Evolutionary conservation across 1,140 invertebrate species (phyloP).

Genomic region (Palaemon carinicauda): DNA sequence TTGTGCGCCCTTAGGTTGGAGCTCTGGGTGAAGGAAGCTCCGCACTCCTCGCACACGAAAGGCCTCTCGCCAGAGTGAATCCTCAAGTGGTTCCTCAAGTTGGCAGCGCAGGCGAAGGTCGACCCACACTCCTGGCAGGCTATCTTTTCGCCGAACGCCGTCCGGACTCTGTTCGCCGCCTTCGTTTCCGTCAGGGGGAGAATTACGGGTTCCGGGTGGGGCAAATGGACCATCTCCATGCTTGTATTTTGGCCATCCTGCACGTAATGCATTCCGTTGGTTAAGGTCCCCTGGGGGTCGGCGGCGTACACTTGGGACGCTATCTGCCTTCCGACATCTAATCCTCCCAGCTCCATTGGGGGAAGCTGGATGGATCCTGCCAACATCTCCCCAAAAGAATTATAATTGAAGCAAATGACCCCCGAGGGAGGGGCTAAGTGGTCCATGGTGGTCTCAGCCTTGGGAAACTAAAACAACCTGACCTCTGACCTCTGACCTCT

Average conservation of each 20-base stretch:
- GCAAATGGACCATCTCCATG: neutral
- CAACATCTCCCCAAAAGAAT: slow-evolving; percentile 47
- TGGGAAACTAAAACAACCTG: slow-evolving; percentile 13
- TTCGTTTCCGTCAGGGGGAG: neutral
- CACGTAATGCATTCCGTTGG: slow-evolving; percentile 28
- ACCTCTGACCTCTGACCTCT: slow-evolving; percentile 33
- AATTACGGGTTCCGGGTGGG: neutral
- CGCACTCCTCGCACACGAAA: slow-evolving; percentile 73
- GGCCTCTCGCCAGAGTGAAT: slow-evolving; percentile 92
- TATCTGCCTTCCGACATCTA: slow-evolving; percentile 17
- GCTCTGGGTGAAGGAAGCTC: slow-evolving; percentile 49
- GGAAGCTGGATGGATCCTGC: slow-evolving; percentile 25
- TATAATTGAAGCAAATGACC: slow-evolving; percentile 50
- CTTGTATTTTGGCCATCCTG: neutral
- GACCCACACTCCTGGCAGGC: slow-evolving; percentile 38
- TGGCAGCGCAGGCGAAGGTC: slow-evolving; percentile 45
- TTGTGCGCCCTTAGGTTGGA: slow-evolving; percentile 88
- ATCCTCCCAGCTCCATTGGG: slow-evolving; percentile 10
- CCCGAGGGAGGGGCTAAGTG: slow-evolving; percentile 37
- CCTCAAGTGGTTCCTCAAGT: slow-evolving; percentile 75
- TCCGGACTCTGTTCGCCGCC: neutral
- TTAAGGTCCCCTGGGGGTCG: neutral
- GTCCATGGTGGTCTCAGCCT: slow-evolving; percentile 29
- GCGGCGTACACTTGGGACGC: slow-evolving; percentile 10
- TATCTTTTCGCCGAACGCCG: slow-evolving; percentile 24